These are phyloP conservation scores for Leptothorax acervorum DNA, from an alignment of 2,888 invertebrate species.

Conservation along the genomic window DNA sequence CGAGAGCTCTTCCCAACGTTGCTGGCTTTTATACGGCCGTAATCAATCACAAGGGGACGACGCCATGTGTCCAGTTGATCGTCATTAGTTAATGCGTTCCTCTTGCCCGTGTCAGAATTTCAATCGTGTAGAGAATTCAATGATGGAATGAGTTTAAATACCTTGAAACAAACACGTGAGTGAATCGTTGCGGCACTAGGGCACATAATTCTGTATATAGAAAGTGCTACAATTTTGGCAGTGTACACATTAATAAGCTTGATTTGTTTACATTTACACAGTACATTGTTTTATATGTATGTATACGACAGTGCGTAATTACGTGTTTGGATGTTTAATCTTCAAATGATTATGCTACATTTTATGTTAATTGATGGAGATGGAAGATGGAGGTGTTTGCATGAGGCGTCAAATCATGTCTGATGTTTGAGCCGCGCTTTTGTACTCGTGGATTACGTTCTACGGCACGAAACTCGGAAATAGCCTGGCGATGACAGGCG, in stretches of 20 bases:
- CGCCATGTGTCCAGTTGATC: constrained; percentile 38
- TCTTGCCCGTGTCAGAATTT: constrained; percentile 53
- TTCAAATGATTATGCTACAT: not conserved
- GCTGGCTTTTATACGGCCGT: constrained; percentile 37
- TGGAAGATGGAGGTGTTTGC: constrained; percentile 16
- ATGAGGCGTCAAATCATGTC: constrained; percentile 31
- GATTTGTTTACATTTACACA: not conserved
- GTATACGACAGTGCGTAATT: not conserved
- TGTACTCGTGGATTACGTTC: constrained; percentile 31
- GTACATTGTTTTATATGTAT: not conserved
- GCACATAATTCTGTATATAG: not conserved
- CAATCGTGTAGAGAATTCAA: constrained; percentile 37
- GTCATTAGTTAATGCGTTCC: constrained; percentile 55
- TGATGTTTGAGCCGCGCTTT: constrained; percentile 7
- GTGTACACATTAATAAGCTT: not conserved
- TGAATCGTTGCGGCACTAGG: not conserved
- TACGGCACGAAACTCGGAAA: constrained; percentile 51
- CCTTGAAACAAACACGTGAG: constrained; percentile 13
- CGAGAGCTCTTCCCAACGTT: not conserved
- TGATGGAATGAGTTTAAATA: constrained; percentile 47
- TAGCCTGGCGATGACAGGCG: constrained; percentile 75
- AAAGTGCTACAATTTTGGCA: not conserved
- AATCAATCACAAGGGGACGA: constrained; percentile 51
- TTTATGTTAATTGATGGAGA: not conserved
- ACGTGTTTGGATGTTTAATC: too few relatives aligned